Evolutionary conservation across 2,888 invertebrate genomes (phyloP).

Genomic region (Charanyca ferruginea): DNA sequence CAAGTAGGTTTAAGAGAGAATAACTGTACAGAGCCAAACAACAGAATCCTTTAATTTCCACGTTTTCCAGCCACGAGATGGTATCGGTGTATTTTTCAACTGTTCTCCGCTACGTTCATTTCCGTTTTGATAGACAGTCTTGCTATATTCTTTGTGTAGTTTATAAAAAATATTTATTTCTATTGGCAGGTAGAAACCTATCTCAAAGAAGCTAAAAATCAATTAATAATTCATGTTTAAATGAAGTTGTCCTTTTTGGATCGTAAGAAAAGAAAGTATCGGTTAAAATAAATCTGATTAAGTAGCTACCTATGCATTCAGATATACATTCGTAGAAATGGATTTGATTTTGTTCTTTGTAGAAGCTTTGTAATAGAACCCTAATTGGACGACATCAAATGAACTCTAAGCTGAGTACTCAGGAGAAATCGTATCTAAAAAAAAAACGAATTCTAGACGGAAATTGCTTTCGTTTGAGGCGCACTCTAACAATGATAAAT

Average conservation of each 20-base stretch:
- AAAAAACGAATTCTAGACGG: constrained; percentile 78
- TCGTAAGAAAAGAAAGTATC: constrained; percentile 1
- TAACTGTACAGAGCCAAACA: constrained; percentile 38
- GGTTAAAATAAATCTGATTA: constrained; percentile 5
- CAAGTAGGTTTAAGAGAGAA: constrained; percentile 28
- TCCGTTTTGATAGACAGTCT: constrained; percentile 59
- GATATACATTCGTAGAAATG: constrained; percentile 38
- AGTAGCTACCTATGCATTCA: constrained; percentile 2
- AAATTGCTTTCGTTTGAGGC: constrained; percentile 86
- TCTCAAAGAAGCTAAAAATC: background rate
- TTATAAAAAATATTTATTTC: constrained; percentile 38
- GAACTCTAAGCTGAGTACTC: constrained; percentile 74
- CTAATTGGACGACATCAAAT: constrained; percentile 77
- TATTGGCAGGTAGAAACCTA: background rate
- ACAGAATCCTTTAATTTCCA: constrained; percentile 56
- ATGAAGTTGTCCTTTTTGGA: background rate
- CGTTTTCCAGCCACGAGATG: constrained; percentile 40
- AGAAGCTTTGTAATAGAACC: constrained; percentile 64
- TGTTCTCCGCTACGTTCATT: constrained; percentile 58
- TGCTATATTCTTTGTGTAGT: constrained; percentile 37
- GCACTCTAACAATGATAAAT: constrained; percentile 87
- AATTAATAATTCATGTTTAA: background rate
- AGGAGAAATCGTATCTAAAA: constrained; percentile 72
- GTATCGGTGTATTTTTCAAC: constrained; percentile 59
- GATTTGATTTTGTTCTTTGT: constrained; percentile 56